A percentile compares a stretch with the other conserved stretches of the same genome.
Conservation (phyloP, 2,797 vertebrate genomes). For the Sebastes reedi region DNA sequence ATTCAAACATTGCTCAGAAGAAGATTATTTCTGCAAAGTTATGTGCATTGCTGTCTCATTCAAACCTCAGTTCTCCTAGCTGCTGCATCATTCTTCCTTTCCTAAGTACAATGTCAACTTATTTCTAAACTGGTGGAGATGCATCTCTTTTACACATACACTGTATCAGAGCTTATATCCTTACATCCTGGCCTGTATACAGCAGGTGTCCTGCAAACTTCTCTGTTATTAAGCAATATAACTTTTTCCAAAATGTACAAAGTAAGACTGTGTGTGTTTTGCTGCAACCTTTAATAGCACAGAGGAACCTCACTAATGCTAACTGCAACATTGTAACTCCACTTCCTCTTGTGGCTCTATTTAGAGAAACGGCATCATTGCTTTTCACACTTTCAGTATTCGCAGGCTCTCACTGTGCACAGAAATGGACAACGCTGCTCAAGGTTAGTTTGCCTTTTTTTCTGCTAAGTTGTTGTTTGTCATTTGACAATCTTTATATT, state of each 20-base stretch:
- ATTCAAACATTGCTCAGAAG: not conserved
- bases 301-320: conserved; percentile 39
- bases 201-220: not conserved
- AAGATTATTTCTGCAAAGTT: not conserved
- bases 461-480: not conserved
- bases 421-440: conserved; percentile 65
- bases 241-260: not conserved
- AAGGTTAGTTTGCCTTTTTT: conserved; percentile 64
- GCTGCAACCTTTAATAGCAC: conserved; percentile 18
- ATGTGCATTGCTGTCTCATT: not conserved
- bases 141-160: not conserved
- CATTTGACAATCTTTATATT: not conserved
- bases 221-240: not conserved
- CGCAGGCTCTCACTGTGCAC: not conserved
- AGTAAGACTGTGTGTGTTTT: not conserved
- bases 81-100: no score
- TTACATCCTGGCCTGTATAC: not conserved
- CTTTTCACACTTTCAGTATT: not conserved
- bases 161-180: not conserved
- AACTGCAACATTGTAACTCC: conserved; percentile 38
- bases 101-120: not conserved
- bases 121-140: not conserved
- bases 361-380: conserved; percentile 27
- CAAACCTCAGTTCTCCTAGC: no score
- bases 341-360: conserved; percentile 73